A percentile compares a stretch with the other conserved stretches of the same genome.
phyloP scores from a whole-genome alignment of 2,797 vertebrate genomes.

The Danio kyathit region DNA sequence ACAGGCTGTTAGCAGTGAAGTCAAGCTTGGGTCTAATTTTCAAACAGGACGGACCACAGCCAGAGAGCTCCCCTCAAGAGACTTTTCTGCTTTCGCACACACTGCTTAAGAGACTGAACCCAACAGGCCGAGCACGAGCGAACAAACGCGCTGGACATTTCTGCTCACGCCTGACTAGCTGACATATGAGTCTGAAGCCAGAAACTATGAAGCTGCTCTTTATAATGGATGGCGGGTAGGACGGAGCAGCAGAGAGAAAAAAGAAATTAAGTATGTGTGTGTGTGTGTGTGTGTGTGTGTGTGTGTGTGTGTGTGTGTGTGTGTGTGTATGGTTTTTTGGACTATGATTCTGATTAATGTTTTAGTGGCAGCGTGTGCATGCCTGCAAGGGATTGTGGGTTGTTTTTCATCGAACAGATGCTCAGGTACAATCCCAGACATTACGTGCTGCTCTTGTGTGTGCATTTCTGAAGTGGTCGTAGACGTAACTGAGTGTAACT shows the following conservation, averaged over 20 bases:
- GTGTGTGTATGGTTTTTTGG: constrained; percentile 46
- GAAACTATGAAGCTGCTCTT: constrained; percentile 54
- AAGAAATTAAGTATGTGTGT: constrained; percentile 35
- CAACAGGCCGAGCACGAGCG: constrained; percentile 52
- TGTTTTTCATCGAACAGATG: constrained; percentile 43
- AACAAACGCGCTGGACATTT: constrained; percentile 59
- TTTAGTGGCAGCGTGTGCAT: constrained; percentile 19
- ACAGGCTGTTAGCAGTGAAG: constrained; percentile 72
- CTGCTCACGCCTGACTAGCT: constrained; percentile 58
- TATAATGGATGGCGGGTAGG: constrained; percentile 58
- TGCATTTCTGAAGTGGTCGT: constrained; percentile 29
- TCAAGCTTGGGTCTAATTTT: constrained; percentile 77
- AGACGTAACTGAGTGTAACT: constrained; percentile 27
- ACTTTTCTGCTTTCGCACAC: constrained; percentile 59
- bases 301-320: constrained; percentile 26
- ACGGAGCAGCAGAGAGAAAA: constrained; percentile 56
- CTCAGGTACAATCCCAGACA: constrained; percentile 30
- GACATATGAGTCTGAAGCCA: constrained; percentile 59
- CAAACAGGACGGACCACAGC: constrained; percentile 71
- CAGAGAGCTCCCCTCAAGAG: constrained; percentile 67
- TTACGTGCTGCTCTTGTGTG: constrained; percentile 33
- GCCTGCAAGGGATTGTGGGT: constrained; percentile 30
- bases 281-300: constrained; percentile 49
- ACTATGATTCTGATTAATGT: constrained; percentile 40
- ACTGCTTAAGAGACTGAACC: constrained; percentile 57